Evolutionary conservation across 2,113 vertebrate genomes (phyloP).

Genomic region (Cyanoramphus novaezelandiae): DNA sequence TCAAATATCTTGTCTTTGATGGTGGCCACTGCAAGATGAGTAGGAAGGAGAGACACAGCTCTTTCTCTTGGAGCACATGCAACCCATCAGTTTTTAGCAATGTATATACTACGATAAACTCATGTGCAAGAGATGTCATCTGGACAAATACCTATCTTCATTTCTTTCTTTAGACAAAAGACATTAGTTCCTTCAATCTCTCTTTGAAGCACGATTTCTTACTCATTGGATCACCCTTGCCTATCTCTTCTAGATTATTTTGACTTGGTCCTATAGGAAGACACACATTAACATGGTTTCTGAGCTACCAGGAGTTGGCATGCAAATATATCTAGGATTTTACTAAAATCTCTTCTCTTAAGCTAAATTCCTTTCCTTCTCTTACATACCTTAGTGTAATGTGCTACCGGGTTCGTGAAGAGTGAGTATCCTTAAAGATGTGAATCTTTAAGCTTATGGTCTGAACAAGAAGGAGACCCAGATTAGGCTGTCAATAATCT

Average conservation of each 20-base stretch:
- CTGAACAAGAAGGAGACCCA: background rate
- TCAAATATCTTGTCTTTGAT: background rate
- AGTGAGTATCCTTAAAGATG: background rate
- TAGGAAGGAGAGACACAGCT: background rate
- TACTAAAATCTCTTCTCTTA: background rate
- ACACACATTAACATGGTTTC: background rate
- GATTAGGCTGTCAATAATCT: background rate
- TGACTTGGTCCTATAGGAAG: background rate
- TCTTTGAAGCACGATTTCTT: background rate
- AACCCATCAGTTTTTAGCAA: background rate
- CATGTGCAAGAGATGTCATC: background rate
- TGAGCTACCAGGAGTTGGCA: background rate
- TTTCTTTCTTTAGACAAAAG: background rate
- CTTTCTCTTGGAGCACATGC: background rate
- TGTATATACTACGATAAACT: background rate
- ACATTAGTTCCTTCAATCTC: rapidly evolving
- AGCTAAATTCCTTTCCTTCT: background rate
- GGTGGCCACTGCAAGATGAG: rapidly evolving
- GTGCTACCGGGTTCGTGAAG: background rate
- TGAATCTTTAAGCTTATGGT: background rate
- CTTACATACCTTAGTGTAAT: background rate
- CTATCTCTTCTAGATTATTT: background rate
- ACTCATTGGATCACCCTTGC: background rate
- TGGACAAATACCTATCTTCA: background rate
- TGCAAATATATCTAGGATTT: background rate